Percentiles rank a stretch among this genome's conserved stretches.
Evolutionary conservation across 1,140 invertebrate genomes (phyloP).

Genomic region (Zaprionus inermis): DNA sequence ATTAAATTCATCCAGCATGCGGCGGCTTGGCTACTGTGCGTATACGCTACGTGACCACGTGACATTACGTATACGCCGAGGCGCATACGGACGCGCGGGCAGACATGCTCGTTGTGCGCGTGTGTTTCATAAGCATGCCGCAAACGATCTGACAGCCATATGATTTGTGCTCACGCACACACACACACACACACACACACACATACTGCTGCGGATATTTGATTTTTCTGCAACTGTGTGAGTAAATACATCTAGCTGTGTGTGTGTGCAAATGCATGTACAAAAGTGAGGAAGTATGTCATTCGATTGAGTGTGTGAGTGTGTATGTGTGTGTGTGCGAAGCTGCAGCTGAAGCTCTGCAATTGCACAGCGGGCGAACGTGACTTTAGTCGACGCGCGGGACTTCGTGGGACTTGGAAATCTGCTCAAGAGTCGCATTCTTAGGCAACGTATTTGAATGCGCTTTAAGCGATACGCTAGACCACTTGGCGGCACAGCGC

Average conservation of each 20-base stretch:
- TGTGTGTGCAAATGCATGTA: conserved; percentile 8
- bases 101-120: neutral
- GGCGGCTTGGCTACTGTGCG: conserved; percentile 24
- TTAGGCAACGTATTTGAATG: neutral
- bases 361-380: conserved; percentile 25
- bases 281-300: conserved; percentile 15
- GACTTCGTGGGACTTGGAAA: conserved; percentile 7
- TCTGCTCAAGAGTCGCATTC: conserved; percentile 9
- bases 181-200: conserved; percentile 1
- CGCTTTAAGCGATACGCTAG: neutral
- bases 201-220: conserved; percentile 22
- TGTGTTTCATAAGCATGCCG: conserved; percentile 6
- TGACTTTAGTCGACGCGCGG: conserved; percentile 30
- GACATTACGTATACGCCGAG: conserved; percentile 11
- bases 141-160: conserved; percentile 37
- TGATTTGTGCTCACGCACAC: conserved; percentile 28
- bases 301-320: conserved; percentile 27
- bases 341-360: conserved; percentile 3
- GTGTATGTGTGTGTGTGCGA: conserved; percentile 5
- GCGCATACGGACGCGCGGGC: too few species aligned
- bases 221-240: conserved; percentile 22
- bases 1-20: conserved; percentile 23
- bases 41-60: conserved; percentile 45
- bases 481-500: neutral
- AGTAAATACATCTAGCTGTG: conserved; percentile 14